Percentiles rank a stretch among this genome's conserved stretches.
phyloP scores from a whole-genome alignment of 2,888 invertebrate genomes.

The Eurytoma adleriae region DNA sequence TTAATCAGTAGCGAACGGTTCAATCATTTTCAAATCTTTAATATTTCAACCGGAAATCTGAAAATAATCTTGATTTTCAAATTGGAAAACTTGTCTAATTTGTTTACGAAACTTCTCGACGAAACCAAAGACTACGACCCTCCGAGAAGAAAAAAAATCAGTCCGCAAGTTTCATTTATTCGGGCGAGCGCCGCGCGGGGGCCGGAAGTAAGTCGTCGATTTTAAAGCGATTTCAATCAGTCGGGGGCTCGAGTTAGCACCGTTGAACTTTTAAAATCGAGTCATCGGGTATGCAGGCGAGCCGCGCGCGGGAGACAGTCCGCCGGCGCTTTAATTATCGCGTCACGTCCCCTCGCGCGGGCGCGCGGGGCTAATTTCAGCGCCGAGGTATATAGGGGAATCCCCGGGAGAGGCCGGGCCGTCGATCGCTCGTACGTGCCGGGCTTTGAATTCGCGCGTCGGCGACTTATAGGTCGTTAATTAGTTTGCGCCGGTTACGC shows the following conservation, averaged over 20 bases:
- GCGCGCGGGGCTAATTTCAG: slow-evolving; percentile 60
- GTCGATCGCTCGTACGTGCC: slow-evolving; percentile 64
- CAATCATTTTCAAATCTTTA: no score
- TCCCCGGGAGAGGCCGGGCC: slow-evolving; percentile 55
- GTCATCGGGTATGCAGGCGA: neutral
- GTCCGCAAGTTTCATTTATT: no score
- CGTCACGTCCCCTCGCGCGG: slow-evolving; percentile 60
- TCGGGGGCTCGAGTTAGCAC: slow-evolving; percentile 16
- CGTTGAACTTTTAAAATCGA: slow-evolving; percentile 28
- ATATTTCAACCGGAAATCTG: no score
- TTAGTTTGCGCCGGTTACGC: slow-evolving; percentile 65
- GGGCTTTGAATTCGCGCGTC: slow-evolving; percentile 61
- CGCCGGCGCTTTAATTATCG: slow-evolving; percentile 65
- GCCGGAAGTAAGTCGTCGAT: neutral
- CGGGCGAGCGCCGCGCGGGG: no score
- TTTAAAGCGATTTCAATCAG: slow-evolving; percentile 33
- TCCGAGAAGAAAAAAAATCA: no score
- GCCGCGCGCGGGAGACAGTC: neutral
- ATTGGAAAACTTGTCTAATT: no score
- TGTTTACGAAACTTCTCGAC: no score
- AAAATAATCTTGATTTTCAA: no score
- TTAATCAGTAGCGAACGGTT: neutral
- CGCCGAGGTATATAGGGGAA: neutral
- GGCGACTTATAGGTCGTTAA: slow-evolving; percentile 67
- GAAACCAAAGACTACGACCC: no score